Evolutionary conservation across 2,888 invertebrate species (phyloP).

Genomic region (Stictocephala bisonia): DNA sequence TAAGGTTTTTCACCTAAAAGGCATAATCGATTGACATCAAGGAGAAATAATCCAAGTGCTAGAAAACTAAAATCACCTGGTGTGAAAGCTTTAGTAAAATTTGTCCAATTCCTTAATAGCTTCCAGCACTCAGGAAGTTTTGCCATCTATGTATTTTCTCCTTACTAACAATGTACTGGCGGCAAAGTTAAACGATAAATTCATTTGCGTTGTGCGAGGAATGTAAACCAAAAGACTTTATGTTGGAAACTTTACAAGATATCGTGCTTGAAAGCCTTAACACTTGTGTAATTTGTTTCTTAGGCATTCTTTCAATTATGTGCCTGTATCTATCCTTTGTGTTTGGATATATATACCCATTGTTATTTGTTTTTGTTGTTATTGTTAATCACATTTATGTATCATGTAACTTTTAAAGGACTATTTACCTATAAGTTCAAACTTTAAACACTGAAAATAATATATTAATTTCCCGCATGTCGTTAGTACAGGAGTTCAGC

Average conservation of each 20-base stretch:
- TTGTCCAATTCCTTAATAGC: constrained; percentile 29
- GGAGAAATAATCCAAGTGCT: too few relatives aligned
- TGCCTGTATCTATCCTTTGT: constrained; percentile 11
- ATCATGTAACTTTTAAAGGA: too few relatives aligned
- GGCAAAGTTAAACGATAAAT: constrained; percentile 34
- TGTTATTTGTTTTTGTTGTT: too few relatives aligned
- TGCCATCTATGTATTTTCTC: constrained; percentile 41
- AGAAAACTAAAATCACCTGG: background rate
- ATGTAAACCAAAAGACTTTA: constrained; percentile 42
- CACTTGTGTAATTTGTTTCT: constrained; percentile 37
- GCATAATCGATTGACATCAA: too few relatives aligned
- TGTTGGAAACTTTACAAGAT: constrained; percentile 32
- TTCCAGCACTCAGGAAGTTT: constrained; percentile 26
- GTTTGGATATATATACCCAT: too few relatives aligned
- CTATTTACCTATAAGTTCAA: too few relatives aligned
- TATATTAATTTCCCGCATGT: too few relatives aligned
- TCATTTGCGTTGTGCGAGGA: constrained; percentile 40
- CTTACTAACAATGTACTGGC: constrained; percentile 35
- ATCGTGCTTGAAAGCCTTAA: constrained; percentile 12
- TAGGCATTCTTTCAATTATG: constrained; percentile 28
- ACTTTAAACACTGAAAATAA: too few relatives aligned
- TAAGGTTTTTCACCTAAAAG: too few relatives aligned
- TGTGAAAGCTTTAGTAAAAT: constrained; percentile 27
- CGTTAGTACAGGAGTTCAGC: too few relatives aligned
- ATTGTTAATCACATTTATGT: too few relatives aligned